Evolutionary conservation across 2,113 vertebrate species (phyloP).

Genomic region (Thinocorus orbignyianus): DNA sequence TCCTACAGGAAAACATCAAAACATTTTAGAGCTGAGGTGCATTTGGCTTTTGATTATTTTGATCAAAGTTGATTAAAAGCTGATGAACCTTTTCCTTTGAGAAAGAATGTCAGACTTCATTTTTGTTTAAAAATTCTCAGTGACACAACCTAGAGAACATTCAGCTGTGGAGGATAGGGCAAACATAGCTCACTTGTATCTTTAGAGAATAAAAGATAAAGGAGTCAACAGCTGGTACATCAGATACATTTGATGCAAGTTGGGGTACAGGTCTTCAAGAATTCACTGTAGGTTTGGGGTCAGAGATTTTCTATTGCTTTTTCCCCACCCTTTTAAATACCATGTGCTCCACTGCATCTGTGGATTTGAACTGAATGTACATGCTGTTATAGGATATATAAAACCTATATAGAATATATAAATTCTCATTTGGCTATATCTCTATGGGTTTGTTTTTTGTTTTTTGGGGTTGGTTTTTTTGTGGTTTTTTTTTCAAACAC

Average conservation of each 20-base stretch:
- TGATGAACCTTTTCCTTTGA: not conserved
- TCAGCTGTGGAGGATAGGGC: fast-evolving
- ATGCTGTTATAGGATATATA: not conserved
- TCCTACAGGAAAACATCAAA: not conserved
- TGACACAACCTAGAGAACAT: not conserved
- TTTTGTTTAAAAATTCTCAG: not conserved
- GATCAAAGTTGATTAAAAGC: slow-evolving; percentile 11
- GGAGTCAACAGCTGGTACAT: not conserved
- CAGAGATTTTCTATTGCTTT: not conserved
- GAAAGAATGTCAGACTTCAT: not conserved
- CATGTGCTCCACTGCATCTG: not conserved
- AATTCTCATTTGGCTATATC: not conserved
- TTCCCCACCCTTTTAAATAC: not conserved
- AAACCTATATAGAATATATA: too few relatives aligned
- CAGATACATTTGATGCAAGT: not conserved
- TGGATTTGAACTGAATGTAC: not conserved
- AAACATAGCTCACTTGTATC: not conserved
- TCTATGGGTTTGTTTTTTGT: not conserved
- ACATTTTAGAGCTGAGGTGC: not conserved
- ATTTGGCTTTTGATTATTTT: slow-evolving; percentile 12
- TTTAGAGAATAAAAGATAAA: not conserved
- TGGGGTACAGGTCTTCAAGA: not conserved
- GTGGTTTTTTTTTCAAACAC: not conserved
- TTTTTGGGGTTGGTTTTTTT: too few relatives aligned
- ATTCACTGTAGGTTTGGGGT: not conserved